Conservation (phyloP, 2,113 vertebrate species). For the Pelvicachromis taeniatus region DNA sequence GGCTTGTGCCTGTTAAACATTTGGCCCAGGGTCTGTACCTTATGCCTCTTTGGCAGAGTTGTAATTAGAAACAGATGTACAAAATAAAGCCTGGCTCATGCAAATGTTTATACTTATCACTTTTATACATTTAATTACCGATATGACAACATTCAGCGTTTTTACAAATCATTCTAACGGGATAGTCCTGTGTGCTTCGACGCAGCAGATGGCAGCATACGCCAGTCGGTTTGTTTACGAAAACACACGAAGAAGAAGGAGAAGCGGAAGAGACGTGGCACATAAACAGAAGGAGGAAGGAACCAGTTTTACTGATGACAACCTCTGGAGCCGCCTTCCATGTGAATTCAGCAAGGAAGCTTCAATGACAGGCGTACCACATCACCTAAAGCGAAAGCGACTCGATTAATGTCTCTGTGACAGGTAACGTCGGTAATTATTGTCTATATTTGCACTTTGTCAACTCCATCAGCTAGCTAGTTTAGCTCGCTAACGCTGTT, state of each 20-base stretch:
- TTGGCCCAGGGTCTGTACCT: not conserved
- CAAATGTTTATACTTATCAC: not conserved
- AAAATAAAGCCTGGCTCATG: not conserved
- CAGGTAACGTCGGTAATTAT: slow-evolving; percentile 17
- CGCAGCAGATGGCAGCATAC: slow-evolving; percentile 19
- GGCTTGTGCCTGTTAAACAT: not conserved
- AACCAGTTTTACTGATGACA: slow-evolving; percentile 27
- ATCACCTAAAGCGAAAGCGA: not conserved
- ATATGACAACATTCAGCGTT: not conserved
- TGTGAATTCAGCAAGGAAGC: not conserved
- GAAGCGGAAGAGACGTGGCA: slow-evolving; percentile 72
- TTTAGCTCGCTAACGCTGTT: not conserved
- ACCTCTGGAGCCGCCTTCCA: not conserved
- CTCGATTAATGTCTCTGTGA: slow-evolving; percentile 29
- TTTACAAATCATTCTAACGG: not conserved
- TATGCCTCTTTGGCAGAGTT: not conserved
- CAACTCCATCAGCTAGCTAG: not conserved
- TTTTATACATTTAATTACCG: not conserved
- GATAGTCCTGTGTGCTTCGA: not conserved
- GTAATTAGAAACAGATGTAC: not conserved
- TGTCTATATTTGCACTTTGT: not conserved
- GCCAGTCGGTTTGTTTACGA: accelerated
- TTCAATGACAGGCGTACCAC: slow-evolving; percentile 36
- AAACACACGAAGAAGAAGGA: not conserved
- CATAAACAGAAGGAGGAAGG: slow-evolving; percentile 58